Conservation (phyloP, 1,140 invertebrate genomes). For the Pachyrhynchus sulphureomaculatus region DNA sequence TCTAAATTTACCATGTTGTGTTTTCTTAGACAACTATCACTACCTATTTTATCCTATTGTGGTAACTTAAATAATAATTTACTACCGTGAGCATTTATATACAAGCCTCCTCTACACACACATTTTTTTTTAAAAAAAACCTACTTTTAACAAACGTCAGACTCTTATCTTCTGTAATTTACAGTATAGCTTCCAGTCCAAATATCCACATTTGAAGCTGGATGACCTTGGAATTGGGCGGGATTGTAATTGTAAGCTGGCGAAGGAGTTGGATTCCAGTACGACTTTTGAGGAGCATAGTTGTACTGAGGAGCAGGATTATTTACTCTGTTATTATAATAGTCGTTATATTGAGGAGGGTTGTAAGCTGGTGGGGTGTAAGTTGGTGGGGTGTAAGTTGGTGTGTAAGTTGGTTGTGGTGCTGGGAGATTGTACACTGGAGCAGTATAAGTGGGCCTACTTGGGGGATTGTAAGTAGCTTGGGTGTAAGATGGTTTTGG, state of each 20-base stretch:
- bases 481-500: slow-evolving; percentile 34
- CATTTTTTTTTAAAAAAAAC: not conserved
- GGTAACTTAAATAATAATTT: not conserved
- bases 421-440: slow-evolving; percentile 4
- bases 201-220: slow-evolving; percentile 65
- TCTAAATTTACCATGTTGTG: too few relatives aligned
- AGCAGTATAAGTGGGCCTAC: slow-evolving; percentile 36
- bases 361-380: slow-evolving; percentile 41
- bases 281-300: slow-evolving; percentile 46
- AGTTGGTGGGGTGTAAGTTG: slow-evolving; percentile 25
- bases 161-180: slow-evolving; percentile 56
- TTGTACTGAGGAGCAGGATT: slow-evolving; percentile 35
- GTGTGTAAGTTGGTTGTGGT: slow-evolving; percentile 2
- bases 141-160: not conserved
- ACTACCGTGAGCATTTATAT: not conserved
- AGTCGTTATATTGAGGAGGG: slow-evolving; percentile 43
- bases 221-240: slow-evolving; percentile 57
- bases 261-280: slow-evolving; percentile 48
- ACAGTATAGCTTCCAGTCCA: slow-evolving; percentile 69
- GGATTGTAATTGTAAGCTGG: slow-evolving; percentile 43
- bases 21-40: too few relatives aligned
- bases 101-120: not conserved
- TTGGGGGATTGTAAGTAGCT: slow-evolving; percentile 24
- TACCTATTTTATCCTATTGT: too few relatives aligned
- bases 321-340: slow-evolving; percentile 42